Conservation (phyloP, 2,113 vertebrate species). For the Zootoca vivipara region DNA sequence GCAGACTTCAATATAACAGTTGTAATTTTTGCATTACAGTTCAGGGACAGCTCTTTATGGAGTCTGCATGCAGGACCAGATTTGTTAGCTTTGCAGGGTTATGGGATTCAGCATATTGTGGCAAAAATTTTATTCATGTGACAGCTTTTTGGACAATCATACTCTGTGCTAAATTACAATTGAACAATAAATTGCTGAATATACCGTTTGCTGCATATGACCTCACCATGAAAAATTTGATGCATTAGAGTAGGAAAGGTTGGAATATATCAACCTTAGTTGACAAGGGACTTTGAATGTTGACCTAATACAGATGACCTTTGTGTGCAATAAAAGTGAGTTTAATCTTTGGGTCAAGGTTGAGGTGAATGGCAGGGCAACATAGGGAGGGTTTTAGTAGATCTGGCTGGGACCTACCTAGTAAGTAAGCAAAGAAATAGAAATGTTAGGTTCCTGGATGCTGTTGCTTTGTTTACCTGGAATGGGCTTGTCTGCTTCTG, state of each 20-base stretch:
- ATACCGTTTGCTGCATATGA: constrained; percentile 81
- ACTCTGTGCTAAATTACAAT: constrained; percentile 73
- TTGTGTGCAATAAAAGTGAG: constrained; percentile 81
- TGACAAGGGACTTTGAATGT: constrained; percentile 84
- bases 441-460: constrained; percentile 28
- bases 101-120: constrained; percentile 60
- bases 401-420: constrained; percentile 54
- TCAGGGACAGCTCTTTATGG: constrained; percentile 51
- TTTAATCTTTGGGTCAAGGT: constrained; percentile 84
- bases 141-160: constrained; percentile 74
- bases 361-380: constrained; percentile 69
- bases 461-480: constrained; percentile 59
- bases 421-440: constrained; percentile 54
- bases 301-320: constrained; percentile 81
- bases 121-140: constrained; percentile 73
- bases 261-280: constrained; percentile 84
- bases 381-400: constrained; percentile 56
- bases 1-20: constrained; percentile 47
- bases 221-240: constrained; percentile 84
- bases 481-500: constrained; percentile 11
- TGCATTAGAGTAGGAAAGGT: constrained; percentile 80
- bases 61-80: constrained; percentile 47
- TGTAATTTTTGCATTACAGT: constrained; percentile 48
- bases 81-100: constrained; percentile 48
- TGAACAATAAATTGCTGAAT: constrained; percentile 81